Evolutionary conservation across 53 echinoderm and acorn worm species (phyloP).

Genomic region (Glandiceps talaboti): DNA sequence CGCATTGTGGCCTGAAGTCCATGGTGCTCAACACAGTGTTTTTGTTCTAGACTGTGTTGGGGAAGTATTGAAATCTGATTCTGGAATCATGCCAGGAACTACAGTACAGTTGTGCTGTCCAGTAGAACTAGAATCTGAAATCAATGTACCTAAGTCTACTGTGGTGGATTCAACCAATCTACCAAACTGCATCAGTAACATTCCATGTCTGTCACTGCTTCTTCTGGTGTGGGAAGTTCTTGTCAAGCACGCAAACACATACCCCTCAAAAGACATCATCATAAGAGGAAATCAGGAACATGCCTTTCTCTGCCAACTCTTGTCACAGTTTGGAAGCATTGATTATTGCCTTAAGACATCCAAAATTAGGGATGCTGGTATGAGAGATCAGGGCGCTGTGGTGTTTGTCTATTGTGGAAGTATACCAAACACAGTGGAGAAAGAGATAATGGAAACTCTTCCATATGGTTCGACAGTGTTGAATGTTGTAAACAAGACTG

Average conservation of each 20-base stretch:
- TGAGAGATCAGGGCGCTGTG: no score
- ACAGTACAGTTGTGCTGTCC: not conserved
- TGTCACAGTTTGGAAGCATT: no score
- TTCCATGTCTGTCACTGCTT: not conserved
- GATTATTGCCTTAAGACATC: no score
- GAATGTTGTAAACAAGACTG: not conserved
- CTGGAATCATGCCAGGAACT: not conserved
- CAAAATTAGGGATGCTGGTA: no score
- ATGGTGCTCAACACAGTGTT: not conserved
- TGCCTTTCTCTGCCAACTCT: no score
- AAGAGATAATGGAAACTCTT: not conserved
- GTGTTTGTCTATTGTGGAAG: not conserved
- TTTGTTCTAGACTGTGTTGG: not conserved
- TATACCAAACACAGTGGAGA: not conserved
- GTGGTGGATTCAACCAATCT: not conserved
- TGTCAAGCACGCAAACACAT: not conserved
- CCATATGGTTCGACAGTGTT: not conserved
- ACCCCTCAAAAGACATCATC: not conserved
- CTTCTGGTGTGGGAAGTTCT: not conserved
- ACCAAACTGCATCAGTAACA: not conserved
- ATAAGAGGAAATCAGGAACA: no score
- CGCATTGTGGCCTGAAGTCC: not conserved
- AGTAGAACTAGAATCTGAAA: not conserved
- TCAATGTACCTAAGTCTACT: not conserved
- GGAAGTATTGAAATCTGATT: not conserved